phyloP scores from a whole-genome alignment of 2,888 invertebrate genomes.

The Drosophila buzzatii region DNA sequence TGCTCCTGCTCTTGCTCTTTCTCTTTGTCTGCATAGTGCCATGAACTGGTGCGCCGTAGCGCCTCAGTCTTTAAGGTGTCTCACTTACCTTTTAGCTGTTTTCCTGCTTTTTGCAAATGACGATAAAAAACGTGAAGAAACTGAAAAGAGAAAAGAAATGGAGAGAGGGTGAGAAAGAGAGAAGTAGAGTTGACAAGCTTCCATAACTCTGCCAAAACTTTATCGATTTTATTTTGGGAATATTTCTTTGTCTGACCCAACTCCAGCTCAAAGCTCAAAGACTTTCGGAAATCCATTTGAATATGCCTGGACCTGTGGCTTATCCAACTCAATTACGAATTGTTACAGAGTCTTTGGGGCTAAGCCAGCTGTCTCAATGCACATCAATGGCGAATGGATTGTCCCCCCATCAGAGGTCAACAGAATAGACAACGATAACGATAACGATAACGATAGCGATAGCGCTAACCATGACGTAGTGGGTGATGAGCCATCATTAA shows the following conservation, averaged over 20 bases:
- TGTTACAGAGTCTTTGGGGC: not conserved
- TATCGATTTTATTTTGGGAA: not conserved
- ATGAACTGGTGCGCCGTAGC: not conserved
- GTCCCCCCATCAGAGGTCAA: constrained; percentile 10
- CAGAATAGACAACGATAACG: not conserved
- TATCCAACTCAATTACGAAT: no score
- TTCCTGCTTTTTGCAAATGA: constrained; percentile 8
- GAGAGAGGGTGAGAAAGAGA: not conserved
- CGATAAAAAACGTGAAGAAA: constrained; percentile 17
- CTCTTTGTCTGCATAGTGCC: constrained; percentile 6
- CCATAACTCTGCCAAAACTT: not conserved
- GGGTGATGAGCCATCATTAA: constrained; percentile 8
- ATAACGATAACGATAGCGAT: constrained; percentile 13
- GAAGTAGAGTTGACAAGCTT: not conserved
- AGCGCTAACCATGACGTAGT: constrained; percentile 12
- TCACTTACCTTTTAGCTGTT: constrained; percentile 52
- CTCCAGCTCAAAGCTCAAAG: no score
- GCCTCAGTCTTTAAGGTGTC: constrained; percentile 5
- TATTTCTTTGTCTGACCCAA: not conserved
- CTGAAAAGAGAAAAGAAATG: constrained; percentile 17
- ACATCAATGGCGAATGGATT: constrained; percentile 1
- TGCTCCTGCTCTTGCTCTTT: no score
- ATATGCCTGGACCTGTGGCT: no score
- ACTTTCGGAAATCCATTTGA: no score
- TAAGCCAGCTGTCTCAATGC: constrained; percentile 5